Evolutionary conservation across 2,797 vertebrate species (phyloP).

Genomic region (Siniperca undulata): DNA sequence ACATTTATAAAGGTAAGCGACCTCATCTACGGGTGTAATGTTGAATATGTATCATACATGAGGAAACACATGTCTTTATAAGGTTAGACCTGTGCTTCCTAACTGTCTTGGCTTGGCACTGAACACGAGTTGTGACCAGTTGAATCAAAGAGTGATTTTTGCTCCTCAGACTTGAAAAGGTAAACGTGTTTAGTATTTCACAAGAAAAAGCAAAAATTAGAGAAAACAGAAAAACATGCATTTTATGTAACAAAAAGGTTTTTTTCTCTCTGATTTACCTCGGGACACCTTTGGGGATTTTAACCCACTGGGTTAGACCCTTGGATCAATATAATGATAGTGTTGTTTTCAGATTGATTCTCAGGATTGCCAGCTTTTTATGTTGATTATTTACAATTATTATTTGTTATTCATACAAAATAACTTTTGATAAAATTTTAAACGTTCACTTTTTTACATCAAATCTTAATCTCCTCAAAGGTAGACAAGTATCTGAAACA

Average conservation of each 20-base stretch:
- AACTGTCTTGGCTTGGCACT: no score
- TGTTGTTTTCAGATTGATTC: neutral
- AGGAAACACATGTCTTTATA: neutral
- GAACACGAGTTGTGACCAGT: neutral
- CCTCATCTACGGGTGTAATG: neutral
- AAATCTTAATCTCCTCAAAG: neutral
- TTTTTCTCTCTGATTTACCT: neutral
- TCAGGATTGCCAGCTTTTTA: neutral
- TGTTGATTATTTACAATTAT: neutral
- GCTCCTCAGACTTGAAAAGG: neutral
- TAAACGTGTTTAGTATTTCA: neutral
- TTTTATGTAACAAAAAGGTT: neutral
- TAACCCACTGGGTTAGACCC: neutral
- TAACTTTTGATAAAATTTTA: neutral
- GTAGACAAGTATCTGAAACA: neutral
- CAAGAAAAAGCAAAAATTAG: neutral
- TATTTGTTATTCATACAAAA: neutral
- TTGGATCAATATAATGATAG: neutral
- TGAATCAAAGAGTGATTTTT: neutral
- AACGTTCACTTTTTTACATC: neutral
- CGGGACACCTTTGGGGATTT: neutral
- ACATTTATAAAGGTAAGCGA: neutral
- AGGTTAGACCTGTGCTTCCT: neutral
- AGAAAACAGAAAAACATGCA: neutral
- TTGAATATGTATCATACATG: neutral